Base-by-base conservation (phyloP, 2,888 invertebrate species). In the Macrostomum cliftonense region DNA sequence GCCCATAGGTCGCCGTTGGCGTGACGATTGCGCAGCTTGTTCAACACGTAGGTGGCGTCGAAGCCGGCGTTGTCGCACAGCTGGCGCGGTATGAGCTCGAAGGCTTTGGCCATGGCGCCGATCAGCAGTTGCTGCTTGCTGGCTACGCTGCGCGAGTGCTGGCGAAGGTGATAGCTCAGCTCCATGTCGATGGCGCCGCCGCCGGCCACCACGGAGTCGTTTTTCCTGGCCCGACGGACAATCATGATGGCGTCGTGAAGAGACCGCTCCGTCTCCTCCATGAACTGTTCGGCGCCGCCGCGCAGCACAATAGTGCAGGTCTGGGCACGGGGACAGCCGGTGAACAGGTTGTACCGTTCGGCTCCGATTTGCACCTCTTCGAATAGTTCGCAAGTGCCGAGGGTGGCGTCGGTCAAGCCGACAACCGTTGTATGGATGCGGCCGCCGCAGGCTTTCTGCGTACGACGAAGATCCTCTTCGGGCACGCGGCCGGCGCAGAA, bases 161-260 rank as follows among this genome's bases (percentile, higher is more conserved):
- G 88, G 38, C 95, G 78, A 51, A 99, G 75, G 62, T 83, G 79
- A 64, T 80, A 80, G 11, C 89, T 89, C 38, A 97, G 71, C 70
- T 93, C 28, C 91, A 99, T 95, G 76, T 97, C 97, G 58, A 99
- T 91, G 1, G 97, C 97, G 19, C 95, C 95, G 48, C 95, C 91
- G 58, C 86, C 83, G 38, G 95, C 95, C 16, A 97, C 95, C 38
- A 95, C 83, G 0, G 89, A 80, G 69, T 97, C 93, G 68, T 93
- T 93, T 71, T 93, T 85, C 68, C 93, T 85, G 54, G 95, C 89
- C 53, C 97, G 76, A 1, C 95, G 76, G 2, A 97, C 97, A 64
- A 99, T 95, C 97, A 97, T 97, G 64, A 99, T 95, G 55, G 97
- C 95, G 70, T 97, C 97, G 66, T 99, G 97, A 20, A 97, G 77